Base-by-base conservation (phyloP, 2,797 vertebrate species). In the Clangula hyemalis region DNA sequence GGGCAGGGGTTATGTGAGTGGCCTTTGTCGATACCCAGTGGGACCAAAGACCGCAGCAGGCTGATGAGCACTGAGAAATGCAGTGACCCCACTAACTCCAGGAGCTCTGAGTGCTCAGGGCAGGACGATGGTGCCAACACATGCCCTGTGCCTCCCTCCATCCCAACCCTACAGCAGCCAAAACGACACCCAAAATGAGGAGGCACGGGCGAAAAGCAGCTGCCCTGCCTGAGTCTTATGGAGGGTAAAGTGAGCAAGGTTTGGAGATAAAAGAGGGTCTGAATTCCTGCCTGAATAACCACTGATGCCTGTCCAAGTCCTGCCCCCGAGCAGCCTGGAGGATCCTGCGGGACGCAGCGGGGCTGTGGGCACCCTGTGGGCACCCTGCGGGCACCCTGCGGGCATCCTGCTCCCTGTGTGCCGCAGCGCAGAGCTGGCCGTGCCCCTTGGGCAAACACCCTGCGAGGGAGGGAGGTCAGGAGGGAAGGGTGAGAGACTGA, bases 361-460 rank as follows among this genome's bases (percentile, higher is more conserved):
- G 51, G 70, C 15, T 47, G 22, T 13, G 61, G 74, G 47, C 78
- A 93, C 20, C 41, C 38, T 49, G 9, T 3, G 15, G 43, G 43
- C 45, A 49, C 13, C 47, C 18, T 43, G n/a, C 3, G 15, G 43
- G 43, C 45, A 49, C 5, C 47, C 18, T 41, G 32, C 28, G 57
- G 74, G 41, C 78, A 93, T 20, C 41, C 34, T 43, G 11, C 4
- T 12, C 43, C 11, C 20, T 18, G 2, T 7, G 54, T 4, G 14
- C 28, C n/a, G 34, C 85, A 47, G 60, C 22, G 57, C 45, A 77
- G 77, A 22, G 45, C 20, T 72, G 70, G 70, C 68, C 80, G 15
- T 83, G 39, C 56, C 65, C 81, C 71, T 87, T 89, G 74, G 78
- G 78, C 87, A 94, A 87, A 91, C 85, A 85, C n/a, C 38, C 38